Conservation (phyloP, 2,888 invertebrate species). For the Ectobius pallidus region DNA sequence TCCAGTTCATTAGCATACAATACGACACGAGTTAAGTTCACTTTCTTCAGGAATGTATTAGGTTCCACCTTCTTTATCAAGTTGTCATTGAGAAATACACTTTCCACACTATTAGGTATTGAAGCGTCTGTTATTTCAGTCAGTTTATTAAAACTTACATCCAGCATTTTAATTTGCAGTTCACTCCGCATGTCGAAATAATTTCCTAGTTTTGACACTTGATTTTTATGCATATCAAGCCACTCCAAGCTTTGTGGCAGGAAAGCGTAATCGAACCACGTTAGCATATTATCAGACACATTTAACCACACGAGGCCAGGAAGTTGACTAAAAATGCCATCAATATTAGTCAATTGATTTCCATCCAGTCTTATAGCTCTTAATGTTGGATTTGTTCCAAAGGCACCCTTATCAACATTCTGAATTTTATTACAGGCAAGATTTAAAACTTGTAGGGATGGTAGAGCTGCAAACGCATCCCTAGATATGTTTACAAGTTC, state of each 20-base stretch:
- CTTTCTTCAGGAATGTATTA: constrained; percentile 72
- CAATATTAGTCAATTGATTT: constrained; percentile 78
- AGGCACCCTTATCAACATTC: constrained; percentile 78
- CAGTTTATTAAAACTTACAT: constrained; percentile 76
- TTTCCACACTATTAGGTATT: constrained; percentile 75
- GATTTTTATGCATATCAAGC: constrained; percentile 82
- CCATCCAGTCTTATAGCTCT: constrained; percentile 79
- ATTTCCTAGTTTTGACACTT: constrained; percentile 76
- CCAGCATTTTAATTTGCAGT: constrained; percentile 75
- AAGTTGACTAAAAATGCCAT: constrained; percentile 75
- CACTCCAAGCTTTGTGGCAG: constrained; percentile 77
- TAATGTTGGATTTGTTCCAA: constrained; percentile 73
- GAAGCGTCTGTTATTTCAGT: constrained; percentile 70
- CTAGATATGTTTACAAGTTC: constrained; percentile 76
- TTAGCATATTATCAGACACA: constrained; percentile 77
- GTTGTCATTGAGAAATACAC: constrained; percentile 76
- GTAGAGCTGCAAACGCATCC: constrained; percentile 73
- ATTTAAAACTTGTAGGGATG: constrained; percentile 77
- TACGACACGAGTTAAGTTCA: constrained; percentile 75
- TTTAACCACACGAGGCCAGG: constrained; percentile 80
- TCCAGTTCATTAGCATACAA: constrained; percentile 75
- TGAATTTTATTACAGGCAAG: constrained; percentile 79
- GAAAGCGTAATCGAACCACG: constrained; percentile 82
- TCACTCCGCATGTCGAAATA: constrained; percentile 70
- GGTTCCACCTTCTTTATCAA: constrained; percentile 71